Conservation (phyloP, 53 echinoderm and acorn worm genomes). For the Antedon mediterranea region DNA sequence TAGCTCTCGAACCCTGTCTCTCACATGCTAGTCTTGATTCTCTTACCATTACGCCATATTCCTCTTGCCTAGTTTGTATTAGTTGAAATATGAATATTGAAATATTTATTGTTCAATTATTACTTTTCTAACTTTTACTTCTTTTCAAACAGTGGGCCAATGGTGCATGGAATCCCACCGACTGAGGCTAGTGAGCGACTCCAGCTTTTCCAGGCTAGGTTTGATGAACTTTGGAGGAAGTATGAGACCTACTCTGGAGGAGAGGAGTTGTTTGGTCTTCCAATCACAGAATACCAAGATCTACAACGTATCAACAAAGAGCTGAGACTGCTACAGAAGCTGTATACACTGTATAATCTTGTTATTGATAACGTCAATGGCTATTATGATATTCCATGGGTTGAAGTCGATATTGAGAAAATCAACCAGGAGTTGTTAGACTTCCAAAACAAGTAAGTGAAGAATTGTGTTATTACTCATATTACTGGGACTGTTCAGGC, state of each 20-base stretch:
- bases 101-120: too few relatives aligned
- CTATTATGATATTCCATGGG: constrained; percentile 95
- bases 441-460: constrained; percentile 96
- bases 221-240: constrained; percentile 86
- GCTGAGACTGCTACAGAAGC: constrained; percentile 72
- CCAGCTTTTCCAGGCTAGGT: constrained; percentile 89
- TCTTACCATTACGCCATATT: too few relatives aligned
- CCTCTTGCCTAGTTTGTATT: too few relatives aligned
- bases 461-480: too few relatives aligned
- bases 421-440: constrained; percentile 84
- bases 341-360: constrained; percentile 82
- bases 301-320: constrained; percentile 97
- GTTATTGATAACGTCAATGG: constrained; percentile 98
- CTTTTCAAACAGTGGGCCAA: constrained; percentile 86
- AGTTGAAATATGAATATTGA: too few relatives aligned
- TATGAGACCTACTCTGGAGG: constrained; percentile 96
- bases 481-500: too few relatives aligned
- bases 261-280: constrained; percentile 82
- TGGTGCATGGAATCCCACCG: constrained; percentile 84
- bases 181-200: constrained; percentile 87
- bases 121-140: too few relatives aligned
- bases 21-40: too few relatives aligned
- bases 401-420: constrained; percentile 97
- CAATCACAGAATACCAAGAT: constrained; percentile 92
- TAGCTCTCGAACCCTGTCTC: too few relatives aligned